Base-by-base conservation (phyloP, 2,113 vertebrate genomes). In the Corvus cornix region DNA sequence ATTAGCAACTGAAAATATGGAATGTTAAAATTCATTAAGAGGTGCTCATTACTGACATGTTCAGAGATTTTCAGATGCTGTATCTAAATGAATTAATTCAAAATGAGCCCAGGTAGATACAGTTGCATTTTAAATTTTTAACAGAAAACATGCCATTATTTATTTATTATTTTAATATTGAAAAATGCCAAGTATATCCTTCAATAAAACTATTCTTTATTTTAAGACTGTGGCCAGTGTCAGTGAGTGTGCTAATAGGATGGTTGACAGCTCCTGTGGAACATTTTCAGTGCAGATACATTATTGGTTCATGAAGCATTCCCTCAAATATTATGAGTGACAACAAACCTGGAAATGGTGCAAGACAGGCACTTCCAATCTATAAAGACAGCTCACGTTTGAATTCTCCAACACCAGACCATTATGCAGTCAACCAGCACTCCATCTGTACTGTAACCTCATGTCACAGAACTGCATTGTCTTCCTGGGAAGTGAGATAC, bases 231-330 rank as follows among this genome's bases (percentile, higher is more conserved):
- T 93, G 96, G 69, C 90, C 93, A 93, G 84, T 95, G 97, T 95
- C 94, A 96, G 76, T 91, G 96, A 91, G 88, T 89, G 66, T 84
- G 81, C 91, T 97, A 96, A 97, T 89, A 94, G 62, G 94, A 76
- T 84, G 90, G 87, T 62, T 97, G 96, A 97, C 93, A 96, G 94
- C 95, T 97, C 93, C 93, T 74, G 86, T 93, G 94, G 95, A 97
- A 96, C 91, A 87, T 95, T 96, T 97, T 96, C 93, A 95, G 78
- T 11, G 12, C 84, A 97, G 91, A 59, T 93, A 88, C 84, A 55
- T 96, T 96, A 96, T 83, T 97, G 93, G 93, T 97, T 97, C 94
- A 95, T 96, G 95, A 96, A 97, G 89, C 94, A 95, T 96, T 97
- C 86, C 73, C 44, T 97, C 84, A 87, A 89, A 97, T 97, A 97